Evolutionary conservation across 1,140 invertebrate genomes (phyloP).

Genomic region (Sycobia sp.): DNA sequence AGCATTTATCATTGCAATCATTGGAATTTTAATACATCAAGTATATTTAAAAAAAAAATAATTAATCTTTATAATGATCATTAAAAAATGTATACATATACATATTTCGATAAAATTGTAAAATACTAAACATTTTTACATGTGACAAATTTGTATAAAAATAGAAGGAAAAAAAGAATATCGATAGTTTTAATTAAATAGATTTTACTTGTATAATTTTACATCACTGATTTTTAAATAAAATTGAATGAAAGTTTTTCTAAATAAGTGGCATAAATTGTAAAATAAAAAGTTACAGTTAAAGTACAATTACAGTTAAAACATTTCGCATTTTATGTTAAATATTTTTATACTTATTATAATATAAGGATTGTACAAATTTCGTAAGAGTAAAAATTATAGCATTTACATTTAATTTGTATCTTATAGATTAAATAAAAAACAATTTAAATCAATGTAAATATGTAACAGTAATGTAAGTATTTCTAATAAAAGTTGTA

Average conservation of each 20-base stretch:
- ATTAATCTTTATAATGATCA: conserved; percentile 34
- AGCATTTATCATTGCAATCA: conserved; percentile 65
- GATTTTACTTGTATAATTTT: conserved; percentile 1
- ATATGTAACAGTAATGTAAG: conserved; percentile 24
- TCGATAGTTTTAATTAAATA: conserved; percentile 16
- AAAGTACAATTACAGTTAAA: conserved; percentile 31
- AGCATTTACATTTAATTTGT: conserved; percentile 23
- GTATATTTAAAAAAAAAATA: conserved; percentile 37
- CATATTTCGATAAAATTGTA: conserved; percentile 36
- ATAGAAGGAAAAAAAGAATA: conserved; percentile 1
- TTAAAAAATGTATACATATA: conserved; percentile 28
- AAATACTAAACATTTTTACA: conserved; percentile 34
- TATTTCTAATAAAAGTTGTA: conserved; percentile 31
- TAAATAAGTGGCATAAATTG: conserved; percentile 17
- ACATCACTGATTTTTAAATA: background rate
- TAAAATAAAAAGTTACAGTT: conserved; percentile 17
- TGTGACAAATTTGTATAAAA: conserved; percentile 27
- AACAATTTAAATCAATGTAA: conserved; percentile 22
- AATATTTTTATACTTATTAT: conserved; percentile 33
- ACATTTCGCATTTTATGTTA: conserved; percentile 23
- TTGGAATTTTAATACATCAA: conserved; percentile 66
- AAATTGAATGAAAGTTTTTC: conserved; percentile 5
- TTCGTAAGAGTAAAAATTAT: conserved; percentile 29
- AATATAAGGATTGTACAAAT: conserved; percentile 23
- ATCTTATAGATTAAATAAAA: conserved; percentile 18